Evolutionary conservation across 1,140 invertebrate genomes (phyloP).

Genomic region (Drosophila sturtevanti): DNA sequence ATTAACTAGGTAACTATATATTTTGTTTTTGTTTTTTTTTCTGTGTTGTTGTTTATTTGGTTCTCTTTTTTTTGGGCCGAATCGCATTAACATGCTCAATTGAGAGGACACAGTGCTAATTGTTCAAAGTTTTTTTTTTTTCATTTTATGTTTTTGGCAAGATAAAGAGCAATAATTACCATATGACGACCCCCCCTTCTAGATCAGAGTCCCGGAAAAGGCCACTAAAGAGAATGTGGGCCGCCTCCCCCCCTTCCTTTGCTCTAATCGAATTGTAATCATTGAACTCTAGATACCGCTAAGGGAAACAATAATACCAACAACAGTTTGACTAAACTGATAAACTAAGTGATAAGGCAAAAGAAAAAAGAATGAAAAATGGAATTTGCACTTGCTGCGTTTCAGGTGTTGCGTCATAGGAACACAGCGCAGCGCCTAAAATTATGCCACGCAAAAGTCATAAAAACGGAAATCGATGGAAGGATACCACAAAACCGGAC

Average conservation of each 20-base stretch:
- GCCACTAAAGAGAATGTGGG: background rate
- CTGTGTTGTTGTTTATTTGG: slow-evolving; percentile 1
- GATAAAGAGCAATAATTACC: slow-evolving; percentile 13
- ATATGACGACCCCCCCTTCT: background rate
- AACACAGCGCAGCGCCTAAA: slow-evolving; percentile 31
- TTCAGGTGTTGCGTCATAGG: slow-evolving; percentile 8
- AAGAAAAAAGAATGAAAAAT: slow-evolving; percentile 8
- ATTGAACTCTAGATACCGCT: slow-evolving; percentile 18
- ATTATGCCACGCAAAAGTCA: slow-evolving; percentile 45
- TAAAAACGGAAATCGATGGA: slow-evolving; percentile 25
- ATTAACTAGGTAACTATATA: slow-evolving; percentile 34
- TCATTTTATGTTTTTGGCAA: slow-evolving; percentile 28
- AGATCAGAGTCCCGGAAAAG: background rate
- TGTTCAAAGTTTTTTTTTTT: slow-evolving; percentile 27
- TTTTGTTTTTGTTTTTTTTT: no score
- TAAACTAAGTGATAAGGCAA: slow-evolving; percentile 31
- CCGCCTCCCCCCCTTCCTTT: no score
- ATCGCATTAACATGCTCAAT: slow-evolving; percentile 48
- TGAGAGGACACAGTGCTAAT: slow-evolving; percentile 52
- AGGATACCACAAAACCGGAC: background rate
- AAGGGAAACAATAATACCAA: background rate
- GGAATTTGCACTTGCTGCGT: slow-evolving; percentile 5
- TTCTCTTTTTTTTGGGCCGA: slow-evolving; percentile 63
- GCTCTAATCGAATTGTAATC: slow-evolving; percentile 41
- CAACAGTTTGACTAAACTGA: slow-evolving; percentile 37